Percentiles rank a stretch among this genome's conserved stretches.
Evolutionary conservation across 2,888 invertebrate species (phyloP).

Genomic region (Drosophila sordidula): DNA sequence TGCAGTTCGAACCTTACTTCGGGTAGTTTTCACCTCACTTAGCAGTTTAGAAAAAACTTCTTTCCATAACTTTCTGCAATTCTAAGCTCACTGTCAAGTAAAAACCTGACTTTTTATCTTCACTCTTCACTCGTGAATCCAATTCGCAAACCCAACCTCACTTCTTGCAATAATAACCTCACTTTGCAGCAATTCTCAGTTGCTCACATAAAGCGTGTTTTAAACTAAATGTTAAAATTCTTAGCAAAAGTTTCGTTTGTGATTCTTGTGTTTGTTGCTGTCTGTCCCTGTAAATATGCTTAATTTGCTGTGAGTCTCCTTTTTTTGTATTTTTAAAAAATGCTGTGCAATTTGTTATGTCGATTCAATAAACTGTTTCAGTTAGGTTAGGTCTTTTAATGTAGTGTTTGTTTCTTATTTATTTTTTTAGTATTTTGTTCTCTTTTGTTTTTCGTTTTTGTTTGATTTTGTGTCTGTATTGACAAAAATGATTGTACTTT

Average conservation of each 20-base stretch:
- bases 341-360: constrained; percentile 20
- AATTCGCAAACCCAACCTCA: constrained; percentile 6
- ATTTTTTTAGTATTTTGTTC: constrained; percentile 15
- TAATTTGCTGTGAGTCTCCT: constrained; percentile 13
- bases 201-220: constrained; percentile 58
- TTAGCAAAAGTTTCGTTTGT: constrained; percentile 67
- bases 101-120: constrained; percentile 1
- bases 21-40: not conserved
- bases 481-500: constrained; percentile 81
- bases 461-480: constrained; percentile 66
- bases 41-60: no score
- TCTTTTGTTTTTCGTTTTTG: constrained; percentile 8
- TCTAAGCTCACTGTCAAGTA: not conserved
- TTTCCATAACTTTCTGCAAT: not conserved
- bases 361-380: constrained; percentile 12
- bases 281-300: constrained; percentile 70
- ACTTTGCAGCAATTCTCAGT: constrained; percentile 18
- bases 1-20: constrained; percentile 3
- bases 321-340: not conserved
- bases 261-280: constrained; percentile 19
- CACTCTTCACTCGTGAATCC: no score
- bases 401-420: no score
- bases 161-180: constrained; percentile 8
- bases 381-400: constrained; percentile 10
- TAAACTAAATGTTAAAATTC: constrained; percentile 68